Evolutionary conservation across 2,113 vertebrate species (phyloP), one percentile per base, ranked within the genome.

Genomic region (Carassius auratus): DNA sequence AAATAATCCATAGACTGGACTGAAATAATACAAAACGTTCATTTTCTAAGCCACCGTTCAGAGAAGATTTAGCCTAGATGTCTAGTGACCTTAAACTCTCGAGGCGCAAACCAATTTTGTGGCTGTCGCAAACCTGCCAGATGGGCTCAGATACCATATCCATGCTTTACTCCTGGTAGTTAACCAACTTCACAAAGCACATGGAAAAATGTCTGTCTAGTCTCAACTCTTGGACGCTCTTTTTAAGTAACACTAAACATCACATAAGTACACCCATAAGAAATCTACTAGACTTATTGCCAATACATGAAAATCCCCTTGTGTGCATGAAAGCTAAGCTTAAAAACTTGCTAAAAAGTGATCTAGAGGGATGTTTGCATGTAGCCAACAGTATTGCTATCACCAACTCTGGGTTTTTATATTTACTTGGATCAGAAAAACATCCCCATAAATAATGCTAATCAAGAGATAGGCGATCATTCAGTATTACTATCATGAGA

Each of bases 141-240:
- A 79, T 38, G 57, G 76, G 21, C 33, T 79, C 33, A 23, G 7
- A 79, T 13, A 78, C 76, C 10, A 59, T 57, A 77, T 57, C 52
- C 71, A 48, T 48, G n/a, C 71, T 75, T 75, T 48, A 74, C 71
- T 45, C 38, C 71, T 23, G 71, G 71, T 75, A 75, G 21, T 75
- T 75, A 75, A 75, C 71, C 71, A 75, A 14, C 38, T 23, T 26
- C 42, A 48, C 48, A 61, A 78, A 61, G 30, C 33, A 59, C 10
- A 38, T 14, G 55, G 52, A 38, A 78, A 78, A 59, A 61, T 8
- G 12, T 36, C 52, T 59, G 52, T n/a, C 55, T 78, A 13, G 33
- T 61, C 19, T 59, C 55, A n/a, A 38, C 8, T 78, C 30, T 59
- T 38, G 76, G 4, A 77, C 1, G 19, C 9, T 38, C 52, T 23